Percentiles rank a stretch among this genome's conserved stretches.
These are phyloP conservation scores for Lasioglossum vierecki DNA, from an alignment of 2,888 invertebrate species.

Conservation along the genomic window DNA sequence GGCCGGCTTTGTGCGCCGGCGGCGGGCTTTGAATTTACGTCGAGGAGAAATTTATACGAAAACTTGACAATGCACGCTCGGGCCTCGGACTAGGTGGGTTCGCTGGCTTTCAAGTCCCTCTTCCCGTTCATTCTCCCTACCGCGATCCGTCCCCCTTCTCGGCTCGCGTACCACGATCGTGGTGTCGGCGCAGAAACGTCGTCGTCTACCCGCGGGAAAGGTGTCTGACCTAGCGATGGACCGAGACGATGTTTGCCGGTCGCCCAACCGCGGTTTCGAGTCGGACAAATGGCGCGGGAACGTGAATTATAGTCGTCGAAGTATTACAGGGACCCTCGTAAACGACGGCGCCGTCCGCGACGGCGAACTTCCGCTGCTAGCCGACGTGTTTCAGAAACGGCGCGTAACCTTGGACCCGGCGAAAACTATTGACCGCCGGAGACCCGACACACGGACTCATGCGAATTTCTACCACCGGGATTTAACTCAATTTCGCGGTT, in stretches of 20 bases:
- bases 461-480: background rate
- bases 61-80: conserved; percentile 75
- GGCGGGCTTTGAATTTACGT: conserved; percentile 73
- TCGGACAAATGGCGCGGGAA: conserved; percentile 34
- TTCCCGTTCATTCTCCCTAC: conserved; percentile 26
- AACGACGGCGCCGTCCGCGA: conserved; percentile 33
- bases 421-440: background rate
- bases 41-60: conserved; percentile 78
- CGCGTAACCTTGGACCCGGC: background rate
- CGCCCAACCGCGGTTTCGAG: conserved; percentile 25
- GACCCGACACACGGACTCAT: background rate
- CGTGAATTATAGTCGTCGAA: conserved; percentile 57
- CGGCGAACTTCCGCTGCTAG: background rate
- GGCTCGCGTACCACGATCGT: background rate
- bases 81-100: conserved; percentile 51
- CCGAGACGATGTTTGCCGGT: conserved; percentile 14
- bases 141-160: background rate
- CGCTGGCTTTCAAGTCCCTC: conserved; percentile 55
- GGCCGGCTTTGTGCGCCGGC: conserved; percentile 62
- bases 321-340: conserved; percentile 18
- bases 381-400: background rate
- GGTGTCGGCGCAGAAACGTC: background rate
- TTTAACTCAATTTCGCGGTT: background rate
- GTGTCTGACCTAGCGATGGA: conserved; percentile 10
- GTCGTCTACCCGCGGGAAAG: conserved; percentile 26